phyloP scores from a whole-genome alignment of 2,797 vertebrate genomes.

The Limosa lapponica region DNA sequence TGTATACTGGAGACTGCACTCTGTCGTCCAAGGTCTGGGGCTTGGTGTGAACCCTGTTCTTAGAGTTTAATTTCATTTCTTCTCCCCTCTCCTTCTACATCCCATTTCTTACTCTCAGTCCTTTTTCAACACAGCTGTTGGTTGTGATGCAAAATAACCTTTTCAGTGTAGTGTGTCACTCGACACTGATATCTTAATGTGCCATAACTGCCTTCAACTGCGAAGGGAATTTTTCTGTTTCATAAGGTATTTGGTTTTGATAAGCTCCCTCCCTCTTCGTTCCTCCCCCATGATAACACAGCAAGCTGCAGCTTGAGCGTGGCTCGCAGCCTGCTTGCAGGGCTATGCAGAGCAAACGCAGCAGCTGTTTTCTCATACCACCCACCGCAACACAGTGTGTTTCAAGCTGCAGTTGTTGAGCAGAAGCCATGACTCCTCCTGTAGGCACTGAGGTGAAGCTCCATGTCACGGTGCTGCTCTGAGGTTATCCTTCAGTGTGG shows the following conservation, averaged over 20 bases:
- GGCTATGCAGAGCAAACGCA: not conserved
- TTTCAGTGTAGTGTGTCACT: not conserved
- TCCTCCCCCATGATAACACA: not conserved
- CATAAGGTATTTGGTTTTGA: not conserved
- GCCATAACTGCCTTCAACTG: not conserved
- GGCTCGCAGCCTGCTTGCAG: not conserved
- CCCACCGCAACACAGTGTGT: not conserved
- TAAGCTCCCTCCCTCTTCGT: not conserved
- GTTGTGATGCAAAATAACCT: not conserved
- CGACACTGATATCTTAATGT: not conserved
- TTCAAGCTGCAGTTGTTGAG: not conserved
- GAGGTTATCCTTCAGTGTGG: not conserved
- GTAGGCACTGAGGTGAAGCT: not conserved
- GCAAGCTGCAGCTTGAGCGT: not conserved
- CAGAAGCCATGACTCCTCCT: not conserved
- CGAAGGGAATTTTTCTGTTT: not conserved
- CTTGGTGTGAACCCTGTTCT: not conserved
- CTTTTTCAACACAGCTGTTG: not conserved
- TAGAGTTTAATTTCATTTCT: not conserved
- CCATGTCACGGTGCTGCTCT: not conserved
- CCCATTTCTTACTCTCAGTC: not conserved
- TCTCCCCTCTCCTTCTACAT: not conserved
- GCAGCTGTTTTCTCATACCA: not conserved
- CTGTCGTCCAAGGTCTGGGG: not conserved
- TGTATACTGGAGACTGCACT: not conserved